Conservation (phyloP, 35 echinoderm and acorn worm genomes). For the Heliocidaris erythrogramma region DNA sequence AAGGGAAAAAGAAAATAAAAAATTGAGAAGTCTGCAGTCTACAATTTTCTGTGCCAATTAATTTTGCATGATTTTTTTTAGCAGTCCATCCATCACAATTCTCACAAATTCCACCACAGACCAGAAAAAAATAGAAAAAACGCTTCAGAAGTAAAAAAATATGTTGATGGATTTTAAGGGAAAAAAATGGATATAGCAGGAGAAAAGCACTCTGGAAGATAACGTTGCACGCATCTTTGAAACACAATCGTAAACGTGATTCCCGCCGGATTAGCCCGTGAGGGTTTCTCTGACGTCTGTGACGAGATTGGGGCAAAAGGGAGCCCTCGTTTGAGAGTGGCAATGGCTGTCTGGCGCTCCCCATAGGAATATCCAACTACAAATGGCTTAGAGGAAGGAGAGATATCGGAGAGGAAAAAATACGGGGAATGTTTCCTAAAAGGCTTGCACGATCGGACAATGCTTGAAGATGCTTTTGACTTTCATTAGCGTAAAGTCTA, state of each 20-base stretch:
- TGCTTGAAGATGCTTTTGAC: conserved; percentile 11
- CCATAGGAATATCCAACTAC: not conserved
- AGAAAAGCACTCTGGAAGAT: not conserved
- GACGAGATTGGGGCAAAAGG: conserved; percentile 1
- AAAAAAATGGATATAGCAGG: not conserved
- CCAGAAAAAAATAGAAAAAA: not conserved
- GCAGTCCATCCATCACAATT: not conserved
- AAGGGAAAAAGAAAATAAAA: not conserved
- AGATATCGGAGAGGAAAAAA: not conserved
- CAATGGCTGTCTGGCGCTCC: not conserved
- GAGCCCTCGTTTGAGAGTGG: not conserved
- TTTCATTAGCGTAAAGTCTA: conserved; percentile 4
- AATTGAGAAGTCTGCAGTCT: not conserved
- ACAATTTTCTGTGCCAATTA: too few species aligned
- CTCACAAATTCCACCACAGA: not conserved
- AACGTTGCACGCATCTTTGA: not conserved
- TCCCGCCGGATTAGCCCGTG: not conserved
- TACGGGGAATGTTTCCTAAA: not conserved
- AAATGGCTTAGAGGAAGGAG: not conserved
- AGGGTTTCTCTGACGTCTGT: not conserved
- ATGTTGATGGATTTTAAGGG: not conserved
- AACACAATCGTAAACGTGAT: not conserved
- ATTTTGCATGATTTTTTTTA: not conserved
- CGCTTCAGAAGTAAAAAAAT: not conserved
- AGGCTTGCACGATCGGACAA: not conserved